These are phyloP conservation scores for Mnemiopsis leidyi DNA, from an alignment of 37 sponge, comb jelly and placozoan species.

Conservation along the genomic window DNA sequence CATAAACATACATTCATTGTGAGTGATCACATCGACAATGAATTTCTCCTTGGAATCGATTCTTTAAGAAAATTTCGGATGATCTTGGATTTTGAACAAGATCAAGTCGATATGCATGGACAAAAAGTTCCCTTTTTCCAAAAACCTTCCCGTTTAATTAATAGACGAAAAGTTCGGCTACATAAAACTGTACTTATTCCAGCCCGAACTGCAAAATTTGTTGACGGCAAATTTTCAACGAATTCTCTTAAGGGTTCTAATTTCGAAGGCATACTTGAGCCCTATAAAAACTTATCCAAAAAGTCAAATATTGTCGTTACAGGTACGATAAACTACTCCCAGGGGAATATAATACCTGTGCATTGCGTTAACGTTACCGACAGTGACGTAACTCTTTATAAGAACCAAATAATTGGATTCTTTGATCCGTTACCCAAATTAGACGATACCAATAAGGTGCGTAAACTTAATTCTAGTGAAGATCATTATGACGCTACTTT, in stretches of 20 bases:
- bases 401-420: slow-evolving; percentile 13
- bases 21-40: background rate
- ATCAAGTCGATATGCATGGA: background rate
- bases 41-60: slow-evolving; percentile 5
- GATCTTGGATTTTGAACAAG: no score
- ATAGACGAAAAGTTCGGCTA: background rate
- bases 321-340: background rate
- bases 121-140: background rate
- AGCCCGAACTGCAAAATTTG: background rate
- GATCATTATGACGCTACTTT: background rate
- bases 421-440: background rate
- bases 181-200: background rate
- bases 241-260: background rate
- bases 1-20: background rate
- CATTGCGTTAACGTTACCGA: background rate
- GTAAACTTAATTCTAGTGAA: background rate
- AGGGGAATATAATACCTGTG: background rate
- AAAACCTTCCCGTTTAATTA: background rate
- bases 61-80: background rate
- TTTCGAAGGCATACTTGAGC: background rate
- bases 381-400: background rate
- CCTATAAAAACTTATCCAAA: background rate
- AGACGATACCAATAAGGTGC: background rate
- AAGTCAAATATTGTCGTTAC: background rate
- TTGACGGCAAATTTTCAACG: background rate